Base-by-base conservation (phyloP, 1,140 invertebrate species). In the Brachionus rotundiformis region DNA sequence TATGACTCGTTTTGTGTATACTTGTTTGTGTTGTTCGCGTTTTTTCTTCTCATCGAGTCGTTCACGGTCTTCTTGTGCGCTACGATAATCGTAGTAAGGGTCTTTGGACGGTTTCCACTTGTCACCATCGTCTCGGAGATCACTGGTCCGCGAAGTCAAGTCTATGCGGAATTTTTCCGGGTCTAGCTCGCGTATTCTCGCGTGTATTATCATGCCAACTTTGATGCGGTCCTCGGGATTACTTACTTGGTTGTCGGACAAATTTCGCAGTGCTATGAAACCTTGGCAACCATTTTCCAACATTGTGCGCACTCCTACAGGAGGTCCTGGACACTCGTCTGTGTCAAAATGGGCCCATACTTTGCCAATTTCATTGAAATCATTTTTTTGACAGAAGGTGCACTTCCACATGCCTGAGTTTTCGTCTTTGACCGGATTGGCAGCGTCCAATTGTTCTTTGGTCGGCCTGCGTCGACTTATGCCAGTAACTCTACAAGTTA, bases 331-430 rank as follows among this genome's bases (percentile, higher is more conserved):
- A 89, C 97, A 99, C 23, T 93, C 92, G 36, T 93, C 94, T 47
- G 94, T 93, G 88, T 98, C 96, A 89, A 98, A 98, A 88, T 98
- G 96, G 89, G 95, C 95, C 96, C 96, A 98, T 3, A 98, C 91
- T 90, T 90, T 49, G 8, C 84, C 77, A 83, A 16, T 47, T 29
- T 65, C 29, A 27, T 49, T 82, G 25, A 83, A 59, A 39, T 59
- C 54, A 76, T 11, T 76, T 33, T 80, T 82, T 44, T 93, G 88
- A 90, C 97, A 99, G 86, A 98, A 98, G 0, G 95, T 95, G 90
- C 97, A 99, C 85, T 95, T 94, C 95, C 95, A 99, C 5, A 96
- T 89, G 3, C 94, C 93, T 36, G 94, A 95, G 84, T 96, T 94
- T 81, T 96, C 94, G 84, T 96, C 94, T 83, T 94, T 90, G 16